These are phyloP conservation scores for Thalpophila matura DNA, from an alignment of 2,888 invertebrate species.

Conservation along the genomic window DNA sequence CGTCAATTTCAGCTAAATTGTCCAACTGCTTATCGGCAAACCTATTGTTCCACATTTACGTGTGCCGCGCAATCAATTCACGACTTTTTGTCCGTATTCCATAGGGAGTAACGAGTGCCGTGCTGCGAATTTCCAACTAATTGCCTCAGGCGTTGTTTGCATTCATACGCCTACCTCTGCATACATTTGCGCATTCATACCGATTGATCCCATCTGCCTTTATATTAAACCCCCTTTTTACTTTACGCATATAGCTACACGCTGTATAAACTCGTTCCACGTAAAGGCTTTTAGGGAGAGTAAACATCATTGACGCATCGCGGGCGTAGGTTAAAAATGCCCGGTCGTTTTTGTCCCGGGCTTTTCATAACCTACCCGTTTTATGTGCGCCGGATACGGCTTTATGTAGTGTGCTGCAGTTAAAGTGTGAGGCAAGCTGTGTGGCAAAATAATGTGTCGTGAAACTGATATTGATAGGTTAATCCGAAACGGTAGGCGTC, in stretches of 20 bases:
- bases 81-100: constrained; percentile 46
- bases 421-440: constrained; percentile 47
- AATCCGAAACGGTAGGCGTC: background rate
- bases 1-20: constrained; percentile 1
- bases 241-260: constrained; percentile 54
- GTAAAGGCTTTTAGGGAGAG: constrained; percentile 84
- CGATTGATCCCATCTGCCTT: constrained; percentile 70
- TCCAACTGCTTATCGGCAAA: constrained; percentile 14
- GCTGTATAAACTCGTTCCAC: constrained; percentile 67
- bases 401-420: constrained; percentile 51
- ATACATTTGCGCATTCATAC: constrained; percentile 59
- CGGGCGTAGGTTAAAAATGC: constrained; percentile 78
- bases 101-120: constrained; percentile 30
- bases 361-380: constrained; percentile 71
- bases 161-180: constrained; percentile 32
- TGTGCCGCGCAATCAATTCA: constrained; percentile 36
- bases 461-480: constrained; percentile 12
- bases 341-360: constrained; percentile 75
- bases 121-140: constrained; percentile 58
- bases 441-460: constrained; percentile 16
- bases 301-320: constrained; percentile 87
- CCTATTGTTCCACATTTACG: constrained; percentile 26
- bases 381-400: constrained; percentile 54
- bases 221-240: constrained; percentile 70
- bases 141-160: constrained; percentile 57